phyloP scores from a whole-genome alignment of 2,113 vertebrate species.

The Lynx canadensis region DNA sequence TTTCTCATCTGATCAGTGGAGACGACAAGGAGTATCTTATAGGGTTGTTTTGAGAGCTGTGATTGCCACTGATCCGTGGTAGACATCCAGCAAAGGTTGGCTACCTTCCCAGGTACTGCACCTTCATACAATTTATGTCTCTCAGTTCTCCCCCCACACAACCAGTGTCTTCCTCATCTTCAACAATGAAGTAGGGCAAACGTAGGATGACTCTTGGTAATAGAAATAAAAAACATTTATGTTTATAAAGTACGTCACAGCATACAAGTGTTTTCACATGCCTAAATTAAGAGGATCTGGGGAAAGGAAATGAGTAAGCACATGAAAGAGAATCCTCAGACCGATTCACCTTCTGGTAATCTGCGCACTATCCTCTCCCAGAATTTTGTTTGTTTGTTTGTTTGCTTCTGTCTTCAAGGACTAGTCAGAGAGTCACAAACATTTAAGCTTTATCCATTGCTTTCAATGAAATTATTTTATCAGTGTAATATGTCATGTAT shows the following conservation, averaged over 20 bases:
- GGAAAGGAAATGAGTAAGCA: neutral
- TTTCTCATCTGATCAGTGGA: neutral
- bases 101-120: neutral
- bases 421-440: neutral
- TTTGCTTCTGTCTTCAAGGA: neutral
- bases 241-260: neutral
- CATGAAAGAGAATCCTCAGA: neutral
- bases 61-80: neutral
- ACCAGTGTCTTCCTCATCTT: neutral
- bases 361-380: neutral
- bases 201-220: neutral
- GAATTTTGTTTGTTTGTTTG: neutral
- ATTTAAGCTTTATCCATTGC: neutral
- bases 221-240: constrained; percentile 1
- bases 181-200: neutral
- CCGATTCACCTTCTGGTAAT: neutral
- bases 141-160: neutral
- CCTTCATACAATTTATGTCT: fast-evolving
- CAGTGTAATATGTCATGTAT: neutral
- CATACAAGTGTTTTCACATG: neutral
- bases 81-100: neutral
- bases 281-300: neutral
- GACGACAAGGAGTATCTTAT: neutral
- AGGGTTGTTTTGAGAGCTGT: neutral
- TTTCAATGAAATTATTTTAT: constrained; percentile 5